Base-by-base conservation (phyloP, 2,797 vertebrate genomes). In the Melanotaenia boesemani region DNA sequence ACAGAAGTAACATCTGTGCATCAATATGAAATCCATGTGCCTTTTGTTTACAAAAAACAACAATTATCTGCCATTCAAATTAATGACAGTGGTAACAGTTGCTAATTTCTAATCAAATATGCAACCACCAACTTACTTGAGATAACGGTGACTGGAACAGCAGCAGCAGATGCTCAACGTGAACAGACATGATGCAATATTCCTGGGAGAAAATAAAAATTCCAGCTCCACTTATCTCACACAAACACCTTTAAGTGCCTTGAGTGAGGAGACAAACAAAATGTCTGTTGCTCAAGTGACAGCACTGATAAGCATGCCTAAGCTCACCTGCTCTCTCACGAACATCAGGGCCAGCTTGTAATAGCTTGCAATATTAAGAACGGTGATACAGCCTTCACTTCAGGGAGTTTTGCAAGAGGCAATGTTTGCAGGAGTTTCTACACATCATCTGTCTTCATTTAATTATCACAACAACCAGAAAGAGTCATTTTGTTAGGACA, bases 161-260 rank as follows among this genome's bases (percentile, higher is more conserved):
- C 18, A 0, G 59, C 63, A 59, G 61, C 63, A 76, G 76, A 88
- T 70, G 59, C 72, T 81, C 50, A 66, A 74, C 74, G 79, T 56
- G 57, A 80, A 78, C 66, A 77, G 74, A 80, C 74, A 62, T 8
- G 62, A 60, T 70, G 70, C 2, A 15, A 85, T 72, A 74, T 74
- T 88, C 34, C 76, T 57, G 7, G 22, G 71, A 75, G 68, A 74
- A 79, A 86, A 76, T 52, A 65, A 76, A 84, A 81, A 59, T 52
- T 55, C 36, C 52, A 10, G 70, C 80, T 75, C 54, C 64, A 75
- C 85, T 91, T 91, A 92, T 93, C 91, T 87, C 82, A 34, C 56
- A n/a, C 46, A 1, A 81, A 86, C 92, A 93, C 90, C 84, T 92
- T 90, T 76, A 76, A 83, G 82, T 72, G 72, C 63, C 85, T 72